Percentiles rank a stretch among this genome's conserved stretches.
phyloP scores from a whole-genome alignment of 2,888 invertebrate genomes.

The Pachliopta kotzebuea region DNA sequence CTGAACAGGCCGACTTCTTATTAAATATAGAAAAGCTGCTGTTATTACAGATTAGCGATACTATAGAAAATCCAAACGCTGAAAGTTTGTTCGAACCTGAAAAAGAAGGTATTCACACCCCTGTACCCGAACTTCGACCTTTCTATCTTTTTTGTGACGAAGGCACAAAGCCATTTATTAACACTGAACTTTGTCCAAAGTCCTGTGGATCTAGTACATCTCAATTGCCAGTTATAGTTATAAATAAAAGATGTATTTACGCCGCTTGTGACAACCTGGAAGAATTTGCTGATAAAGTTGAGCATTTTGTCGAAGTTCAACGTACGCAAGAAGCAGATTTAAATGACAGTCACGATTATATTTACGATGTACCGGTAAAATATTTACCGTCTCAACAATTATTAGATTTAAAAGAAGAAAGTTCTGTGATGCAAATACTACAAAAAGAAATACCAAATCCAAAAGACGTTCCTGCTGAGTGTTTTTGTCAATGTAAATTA shows the following conservation, averaged over 20 bases:
- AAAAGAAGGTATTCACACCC: slow-evolving; percentile 43
- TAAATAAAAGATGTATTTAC: slow-evolving; percentile 64
- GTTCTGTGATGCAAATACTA: slow-evolving; percentile 62
- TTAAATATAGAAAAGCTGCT: slow-evolving; percentile 68
- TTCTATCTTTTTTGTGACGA: slow-evolving; percentile 63
- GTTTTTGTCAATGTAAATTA: slow-evolving; percentile 47
- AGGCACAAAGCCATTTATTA: slow-evolving; percentile 49
- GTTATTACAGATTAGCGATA: slow-evolving; percentile 60
- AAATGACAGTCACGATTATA: slow-evolving; percentile 51
- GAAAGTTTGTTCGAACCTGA: slow-evolving; percentile 57
- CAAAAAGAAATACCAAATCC: slow-evolving; percentile 57
- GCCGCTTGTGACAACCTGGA: slow-evolving; percentile 65
- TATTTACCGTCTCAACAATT: slow-evolving; percentile 47
- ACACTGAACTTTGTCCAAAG: slow-evolving; percentile 56
- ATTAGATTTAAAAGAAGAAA: slow-evolving; percentile 53
- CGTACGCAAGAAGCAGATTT: slow-evolving; percentile 51
- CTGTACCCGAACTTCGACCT: slow-evolving; percentile 54
- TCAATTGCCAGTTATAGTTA: slow-evolving; percentile 61
- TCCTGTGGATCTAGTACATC: slow-evolving; percentile 57
- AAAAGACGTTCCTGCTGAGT: slow-evolving; percentile 44
- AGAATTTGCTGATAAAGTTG: slow-evolving; percentile 53
- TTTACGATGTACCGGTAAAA: slow-evolving; percentile 51
- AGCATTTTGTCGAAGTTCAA: slow-evolving; percentile 48
- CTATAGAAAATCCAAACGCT: slow-evolving; percentile 49
- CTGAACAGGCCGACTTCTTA: slow-evolving; percentile 71